A percentile compares a stretch with the other conserved stretches of the same genome.
Conservation (phyloP, 2,888 invertebrate genomes). For the Ochropleura plecta region DNA sequence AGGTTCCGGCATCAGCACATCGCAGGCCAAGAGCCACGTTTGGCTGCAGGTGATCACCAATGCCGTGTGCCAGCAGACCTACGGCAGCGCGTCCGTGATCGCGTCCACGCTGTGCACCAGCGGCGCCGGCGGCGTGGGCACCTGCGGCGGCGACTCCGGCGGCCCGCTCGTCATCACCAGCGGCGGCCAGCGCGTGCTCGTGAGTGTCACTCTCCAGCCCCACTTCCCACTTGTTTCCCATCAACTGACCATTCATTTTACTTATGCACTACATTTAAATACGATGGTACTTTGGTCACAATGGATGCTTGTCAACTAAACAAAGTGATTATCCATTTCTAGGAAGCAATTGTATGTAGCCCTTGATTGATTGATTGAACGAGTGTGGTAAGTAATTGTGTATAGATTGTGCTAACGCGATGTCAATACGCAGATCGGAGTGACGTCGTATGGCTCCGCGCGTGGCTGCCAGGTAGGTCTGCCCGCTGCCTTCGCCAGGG, state of each 20-base stretch:
- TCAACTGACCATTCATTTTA: not conserved
- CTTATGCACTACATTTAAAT: not conserved
- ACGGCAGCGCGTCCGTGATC: slow-evolving; percentile 65
- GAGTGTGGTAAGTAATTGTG: not conserved
- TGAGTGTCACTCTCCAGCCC: slow-evolving; percentile 42
- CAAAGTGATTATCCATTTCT: not conserved
- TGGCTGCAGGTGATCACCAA: slow-evolving; percentile 82
- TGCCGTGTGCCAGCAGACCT: slow-evolving; percentile 73
- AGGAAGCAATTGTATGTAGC: not conserved
- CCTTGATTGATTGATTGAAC: not conserved
- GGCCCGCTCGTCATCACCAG: slow-evolving; percentile 73
- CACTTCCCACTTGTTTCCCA: not conserved
- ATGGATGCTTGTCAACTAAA: not conserved
- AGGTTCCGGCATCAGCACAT: slow-evolving; percentile 71
- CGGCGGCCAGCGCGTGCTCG: slow-evolving; percentile 70
- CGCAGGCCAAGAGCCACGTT: slow-evolving; percentile 82
- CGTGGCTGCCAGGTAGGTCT: slow-evolving; percentile 64
- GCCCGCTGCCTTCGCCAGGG: slow-evolving; percentile 70
- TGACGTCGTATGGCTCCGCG: slow-evolving; percentile 69
- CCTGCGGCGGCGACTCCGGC: slow-evolving; percentile 83
- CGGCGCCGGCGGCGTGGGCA: slow-evolving; percentile 73
- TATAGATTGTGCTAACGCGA: not conserved
- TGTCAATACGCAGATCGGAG: slow-evolving; percentile 65
- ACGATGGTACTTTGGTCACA: not conserved
- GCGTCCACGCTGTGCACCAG: slow-evolving; percentile 78